Evolutionary conservation across 2,113 vertebrate genomes (phyloP).

Genomic region (Porphyrio hochstetteri): DNA sequence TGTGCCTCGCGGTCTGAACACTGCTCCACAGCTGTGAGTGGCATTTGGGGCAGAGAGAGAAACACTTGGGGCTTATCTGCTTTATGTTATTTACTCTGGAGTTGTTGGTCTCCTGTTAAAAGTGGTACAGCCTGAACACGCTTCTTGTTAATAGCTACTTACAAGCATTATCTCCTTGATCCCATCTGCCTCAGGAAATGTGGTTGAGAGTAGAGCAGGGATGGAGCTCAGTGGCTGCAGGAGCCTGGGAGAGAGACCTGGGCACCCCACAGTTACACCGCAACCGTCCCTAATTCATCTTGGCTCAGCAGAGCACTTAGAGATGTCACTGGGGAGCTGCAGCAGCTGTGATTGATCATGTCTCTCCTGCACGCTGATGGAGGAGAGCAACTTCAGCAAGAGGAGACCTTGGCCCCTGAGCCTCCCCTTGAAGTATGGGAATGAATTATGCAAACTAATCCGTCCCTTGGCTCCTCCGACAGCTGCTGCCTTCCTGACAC

Average conservation of each 20-base stretch:
- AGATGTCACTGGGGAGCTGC: conserved; percentile 33
- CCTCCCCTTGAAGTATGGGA: conserved; percentile 42
- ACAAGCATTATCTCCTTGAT: neutral
- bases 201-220: neutral
- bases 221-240: neutral
- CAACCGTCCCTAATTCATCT: neutral
- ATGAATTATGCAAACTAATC: conserved; percentile 61
- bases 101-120: neutral
- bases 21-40: neutral
- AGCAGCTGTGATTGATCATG: neutral
- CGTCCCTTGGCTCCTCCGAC: neutral
- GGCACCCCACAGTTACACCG: neutral
- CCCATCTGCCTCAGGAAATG: conserved; percentile 24
- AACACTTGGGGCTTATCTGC: neutral
- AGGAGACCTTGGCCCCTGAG: conserved; percentile 48
- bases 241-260: neutral
- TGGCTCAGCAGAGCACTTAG: neutral
- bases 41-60: fast-evolving
- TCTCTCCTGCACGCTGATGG: neutral
- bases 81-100: neutral
- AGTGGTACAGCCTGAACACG: neutral
- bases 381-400: conserved; percentile 2
- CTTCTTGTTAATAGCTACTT: neutral
- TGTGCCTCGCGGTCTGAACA: neutral
- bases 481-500: neutral